Evolutionary conservation across 2,113 vertebrate species (phyloP).

Genomic region (Maccullochella peelii): DNA sequence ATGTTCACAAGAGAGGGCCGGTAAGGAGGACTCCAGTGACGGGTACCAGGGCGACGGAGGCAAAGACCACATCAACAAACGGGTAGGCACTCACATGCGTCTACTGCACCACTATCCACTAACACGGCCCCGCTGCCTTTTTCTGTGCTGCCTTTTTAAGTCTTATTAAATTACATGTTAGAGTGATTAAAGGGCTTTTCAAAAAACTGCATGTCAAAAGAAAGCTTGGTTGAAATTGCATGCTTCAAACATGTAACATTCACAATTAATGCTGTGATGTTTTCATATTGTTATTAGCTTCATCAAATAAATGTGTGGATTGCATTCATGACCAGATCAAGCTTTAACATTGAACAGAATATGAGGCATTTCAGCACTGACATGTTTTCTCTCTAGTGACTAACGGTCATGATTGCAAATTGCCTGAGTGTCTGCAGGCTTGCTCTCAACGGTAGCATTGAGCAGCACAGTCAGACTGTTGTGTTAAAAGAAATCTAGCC

Average conservation of each 20-base stretch:
- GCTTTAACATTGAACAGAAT: constrained; percentile 23
- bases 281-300: constrained; percentile 17
- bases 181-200: constrained; percentile 37
- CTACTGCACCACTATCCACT: constrained; percentile 33
- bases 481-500: constrained; percentile 13
- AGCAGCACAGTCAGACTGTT: constrained; percentile 39
- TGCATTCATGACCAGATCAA: constrained; percentile 8
- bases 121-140: constrained; percentile 1
- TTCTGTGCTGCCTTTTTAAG: constrained; percentile 39
- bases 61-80: constrained; percentile 57
- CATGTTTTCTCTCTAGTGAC: constrained; percentile 50
- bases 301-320: neutral
- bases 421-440: constrained; percentile 54
- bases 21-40: constrained; percentile 64
- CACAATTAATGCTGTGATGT: constrained; percentile 22
- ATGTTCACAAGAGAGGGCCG: constrained; percentile 63
- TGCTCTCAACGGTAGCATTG: constrained; percentile 43
- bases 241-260: constrained; percentile 17
- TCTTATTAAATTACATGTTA: constrained; percentile 44
- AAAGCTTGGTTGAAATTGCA: constrained; percentile 4
- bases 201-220: constrained; percentile 14
- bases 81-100: constrained; percentile 66
- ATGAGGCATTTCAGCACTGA: constrained; percentile 42
- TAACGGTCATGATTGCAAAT: constrained; percentile 64
- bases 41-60: constrained; percentile 66